Evolutionary conservation across 2,888 invertebrate genomes (phyloP), one percentile per base, ranked within the genome.

Genomic region (Leuctra nigra): DNA sequence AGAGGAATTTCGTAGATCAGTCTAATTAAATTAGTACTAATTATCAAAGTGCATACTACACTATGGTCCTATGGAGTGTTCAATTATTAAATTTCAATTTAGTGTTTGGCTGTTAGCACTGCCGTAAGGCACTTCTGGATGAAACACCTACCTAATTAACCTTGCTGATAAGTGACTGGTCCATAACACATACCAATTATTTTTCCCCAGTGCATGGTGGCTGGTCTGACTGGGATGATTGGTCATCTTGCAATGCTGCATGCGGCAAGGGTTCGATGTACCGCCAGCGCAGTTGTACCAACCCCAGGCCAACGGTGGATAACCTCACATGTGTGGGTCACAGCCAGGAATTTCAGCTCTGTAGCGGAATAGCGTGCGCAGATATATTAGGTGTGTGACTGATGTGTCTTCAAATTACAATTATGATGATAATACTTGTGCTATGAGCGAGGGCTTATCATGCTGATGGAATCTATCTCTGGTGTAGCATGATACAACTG

Each of bases 171-270:
- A n/a, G n/a, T n/a, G n/a, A n/a, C n/a, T n/a, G n/a, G n/a, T n/a
- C n/a, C n/a, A n/a, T n/a, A n/a, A n/a, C n/a, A n/a, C n/a, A n/a
- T n/a, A n/a, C n/a, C n/a, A n/a, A n/a, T n/a, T n/a, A n/a, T n/a
- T n/a, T n/a, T n/a, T n/a, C 64, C 74, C 75, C 61, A 54, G 59
- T 58, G 16, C 65, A 65, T 11, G 75, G 74, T 23, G 66, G 67
- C 38, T 77, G 77, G 77, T 69, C 72, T 50, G 65, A 67, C 11
- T 77, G 77, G 77, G 69, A 68, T 16, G 39, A 62, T 16, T 77
- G 77, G 77, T 71, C 75, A 4, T 4, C 61, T 1, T 77, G 77
- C 63, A 73, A 75, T 2, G 76, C 75, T 57, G 67, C 64, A 18
- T 77, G 77, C 65, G 76, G 76, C 2, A 62, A 63, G 4, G 77